Percentiles rank a stretch among this genome's conserved stretches.
Conservation (phyloP, 2,113 vertebrate genomes). For the Caretta caretta region DNA sequence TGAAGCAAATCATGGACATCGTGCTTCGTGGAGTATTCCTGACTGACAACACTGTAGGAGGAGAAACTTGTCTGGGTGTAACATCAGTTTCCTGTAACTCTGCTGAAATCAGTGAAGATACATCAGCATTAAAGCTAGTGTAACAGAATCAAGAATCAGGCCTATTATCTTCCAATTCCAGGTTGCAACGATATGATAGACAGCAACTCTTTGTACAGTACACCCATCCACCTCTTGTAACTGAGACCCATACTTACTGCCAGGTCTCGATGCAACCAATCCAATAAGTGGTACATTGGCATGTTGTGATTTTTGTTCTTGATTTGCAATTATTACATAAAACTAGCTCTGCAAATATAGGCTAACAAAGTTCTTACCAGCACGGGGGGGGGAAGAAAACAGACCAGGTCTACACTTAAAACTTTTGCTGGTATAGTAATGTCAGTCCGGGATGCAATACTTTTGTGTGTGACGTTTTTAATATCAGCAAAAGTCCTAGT, state of each 20-base stretch:
- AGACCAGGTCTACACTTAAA: not conserved
- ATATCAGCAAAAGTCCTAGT: accelerated
- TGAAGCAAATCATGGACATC: not conserved
- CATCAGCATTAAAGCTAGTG: not conserved
- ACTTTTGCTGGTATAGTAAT: not conserved
- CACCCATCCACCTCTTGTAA: accelerated
- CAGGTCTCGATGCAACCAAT: not conserved
- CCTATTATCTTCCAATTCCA: not conserved
- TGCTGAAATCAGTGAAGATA: not conserved
- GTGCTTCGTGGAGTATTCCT: not conserved
- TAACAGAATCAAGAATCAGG: not conserved
- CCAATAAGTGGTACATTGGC: not conserved
- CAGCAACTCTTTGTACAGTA: not conserved
- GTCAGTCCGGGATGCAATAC: not conserved
- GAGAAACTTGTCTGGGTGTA: not conserved
- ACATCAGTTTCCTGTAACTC: not conserved
- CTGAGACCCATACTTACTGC: not conserved
- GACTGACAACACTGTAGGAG: not conserved
- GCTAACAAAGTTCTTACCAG: not conserved
- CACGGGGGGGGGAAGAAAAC: not conserved
- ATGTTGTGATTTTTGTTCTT: not conserved
- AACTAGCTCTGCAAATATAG: not conserved
- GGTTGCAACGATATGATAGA: not conserved
- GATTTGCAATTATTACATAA: not conserved
- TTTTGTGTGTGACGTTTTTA: not conserved